Evolutionary conservation across 2,113 vertebrate species (phyloP), one percentile per base, ranked within the genome.

Genomic region (Nycticorax nycticorax): DNA sequence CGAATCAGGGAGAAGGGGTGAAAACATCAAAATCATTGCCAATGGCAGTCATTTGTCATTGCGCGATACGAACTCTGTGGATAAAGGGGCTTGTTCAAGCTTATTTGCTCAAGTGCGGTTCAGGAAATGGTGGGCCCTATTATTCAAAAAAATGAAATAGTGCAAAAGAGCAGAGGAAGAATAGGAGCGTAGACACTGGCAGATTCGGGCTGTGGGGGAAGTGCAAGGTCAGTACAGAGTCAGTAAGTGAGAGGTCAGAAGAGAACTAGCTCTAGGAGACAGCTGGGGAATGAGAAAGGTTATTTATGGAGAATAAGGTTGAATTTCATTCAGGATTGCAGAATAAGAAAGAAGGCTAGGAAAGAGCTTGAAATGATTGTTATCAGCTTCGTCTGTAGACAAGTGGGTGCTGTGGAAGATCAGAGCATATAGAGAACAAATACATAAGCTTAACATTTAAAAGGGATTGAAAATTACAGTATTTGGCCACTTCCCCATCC

Each of bases 271-370:
- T 92, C 74, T 32, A 85, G 89, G 74, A 96, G 92, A 91, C 76
- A 96, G 83, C 79, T 89, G 76, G 53, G 26, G 45, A 91, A 95
- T n/a, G 53, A 92, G 92, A 92, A 96, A 95, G 62, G 80, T 96
- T 93, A 93, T 88, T 96, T 94, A 91, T 92, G 92, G 91, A 94
- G 74, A 93, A 88, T 82, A 89, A 89, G 81, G 84, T 9, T 96
- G 69, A 97, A 85, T 93, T 97, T 96, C 66, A 52, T 82, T 92
- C 84, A 89, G 63, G 62, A 95, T 26, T 85, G 57, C 45, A 91
- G 94, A 81, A 84, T 73, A 83, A 92, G 67, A 94, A 85, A 59
- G 73, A 84, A 75, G 66, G 39, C 69, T 73, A 87, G 66, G 50
- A 92, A 91, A 85, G 59, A 88, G 67, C 50, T 91, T 63, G 37